These are phyloP conservation scores for Lophotis ruficrista DNA, from an alignment of 2,113 vertebrate species.

Conservation along the genomic window DNA sequence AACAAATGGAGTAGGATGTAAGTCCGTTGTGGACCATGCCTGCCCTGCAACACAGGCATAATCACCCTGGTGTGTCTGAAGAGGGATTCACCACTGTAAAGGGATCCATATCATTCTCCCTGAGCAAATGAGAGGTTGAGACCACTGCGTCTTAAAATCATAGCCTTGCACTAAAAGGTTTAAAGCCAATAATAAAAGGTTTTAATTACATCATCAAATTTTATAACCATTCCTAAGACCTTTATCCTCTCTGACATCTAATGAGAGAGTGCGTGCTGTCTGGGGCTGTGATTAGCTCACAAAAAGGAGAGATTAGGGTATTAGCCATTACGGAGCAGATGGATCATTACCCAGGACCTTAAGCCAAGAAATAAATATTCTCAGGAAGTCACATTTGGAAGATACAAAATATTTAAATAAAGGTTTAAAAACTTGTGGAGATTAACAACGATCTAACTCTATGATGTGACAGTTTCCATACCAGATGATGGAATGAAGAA, in stretches of 20 bases:
- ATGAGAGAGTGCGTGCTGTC: slow-evolving; percentile 30
- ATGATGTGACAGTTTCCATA: slow-evolving; percentile 4
- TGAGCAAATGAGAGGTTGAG: background rate
- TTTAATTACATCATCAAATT: slow-evolving; percentile 53
- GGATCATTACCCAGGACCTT: slow-evolving; percentile 55
- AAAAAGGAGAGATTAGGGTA: slow-evolving; percentile 58
- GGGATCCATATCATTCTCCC: background rate
- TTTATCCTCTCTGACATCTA: slow-evolving; percentile 54
- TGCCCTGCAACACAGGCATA: background rate
- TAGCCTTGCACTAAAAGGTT: background rate
- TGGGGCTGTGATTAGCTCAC: slow-evolving; percentile 54
- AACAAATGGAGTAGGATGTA: background rate
- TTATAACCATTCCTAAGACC: slow-evolving; percentile 35
- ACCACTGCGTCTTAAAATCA: background rate
- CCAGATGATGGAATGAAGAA: slow-evolving; percentile 48
- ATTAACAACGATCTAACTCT: slow-evolving; percentile 29
- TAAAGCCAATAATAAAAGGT: slow-evolving; percentile 27
- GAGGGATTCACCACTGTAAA: background rate
- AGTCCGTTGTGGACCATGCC: background rate
- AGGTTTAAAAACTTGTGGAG: slow-evolving; percentile 26
- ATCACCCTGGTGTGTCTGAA: background rate
- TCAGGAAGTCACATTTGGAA: slow-evolving; percentile 31
- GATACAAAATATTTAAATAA: slow-evolving; percentile 16
- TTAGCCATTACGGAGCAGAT: slow-evolving; percentile 72
- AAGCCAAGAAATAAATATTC: slow-evolving; percentile 62